phyloP scores from a whole-genome alignment of 2,888 invertebrate species.

The Meloe dianella region DNA sequence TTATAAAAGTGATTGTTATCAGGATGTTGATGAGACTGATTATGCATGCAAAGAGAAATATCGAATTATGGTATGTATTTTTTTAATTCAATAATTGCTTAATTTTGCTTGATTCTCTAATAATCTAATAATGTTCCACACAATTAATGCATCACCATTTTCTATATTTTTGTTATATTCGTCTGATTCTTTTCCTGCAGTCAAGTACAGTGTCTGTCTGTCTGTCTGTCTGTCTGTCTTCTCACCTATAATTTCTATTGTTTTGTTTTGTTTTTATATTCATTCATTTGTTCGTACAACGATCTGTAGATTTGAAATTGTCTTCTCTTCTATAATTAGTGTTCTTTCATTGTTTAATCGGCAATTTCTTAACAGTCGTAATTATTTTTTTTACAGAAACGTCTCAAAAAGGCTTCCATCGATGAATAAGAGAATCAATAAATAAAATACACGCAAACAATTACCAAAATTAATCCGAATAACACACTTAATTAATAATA shows the following conservation, averaged over 20 bases:
- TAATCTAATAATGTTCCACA: too few relatives aligned
- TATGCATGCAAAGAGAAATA: slow-evolving; percentile 83
- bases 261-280: too few relatives aligned
- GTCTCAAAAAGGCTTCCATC: slow-evolving; percentile 56
- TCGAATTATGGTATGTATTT: slow-evolving; percentile 71
- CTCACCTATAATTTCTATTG: too few relatives aligned
- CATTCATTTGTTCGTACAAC: too few relatives aligned
- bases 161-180: not conserved
- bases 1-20: slow-evolving; percentile 80
- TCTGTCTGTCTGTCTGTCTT: too few relatives aligned
- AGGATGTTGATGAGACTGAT: slow-evolving; percentile 79
- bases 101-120: not conserved
- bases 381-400: slow-evolving; percentile 55
- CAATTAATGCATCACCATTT: too few relatives aligned
- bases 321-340: not conserved
- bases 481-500: not conserved
- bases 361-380: not conserved
- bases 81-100: not conserved
- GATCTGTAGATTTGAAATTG: too few relatives aligned
- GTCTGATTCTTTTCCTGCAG: too few relatives aligned
- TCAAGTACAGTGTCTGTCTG: too few relatives aligned
- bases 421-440: slow-evolving; percentile 44
- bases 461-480: not conserved
- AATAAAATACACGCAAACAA: not conserved
- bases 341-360: slow-evolving; percentile 2